Conservation (phyloP, 2,113 vertebrate genomes). For the Tyrannus savana region DNA sequence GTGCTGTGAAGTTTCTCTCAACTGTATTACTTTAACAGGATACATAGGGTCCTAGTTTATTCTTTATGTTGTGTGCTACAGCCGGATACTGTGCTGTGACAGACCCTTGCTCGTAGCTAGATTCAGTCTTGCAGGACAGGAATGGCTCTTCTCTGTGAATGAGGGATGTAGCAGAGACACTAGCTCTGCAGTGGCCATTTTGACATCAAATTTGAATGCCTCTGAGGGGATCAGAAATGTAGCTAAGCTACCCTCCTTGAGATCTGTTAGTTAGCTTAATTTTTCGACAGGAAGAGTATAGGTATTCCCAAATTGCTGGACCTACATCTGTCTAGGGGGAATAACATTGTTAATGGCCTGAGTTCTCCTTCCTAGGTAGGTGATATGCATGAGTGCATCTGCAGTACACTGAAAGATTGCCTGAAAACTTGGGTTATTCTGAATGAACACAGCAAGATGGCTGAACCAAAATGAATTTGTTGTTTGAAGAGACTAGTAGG, state of each 20-base stretch:
- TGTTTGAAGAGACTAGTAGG: not conserved
- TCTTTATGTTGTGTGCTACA: not conserved
- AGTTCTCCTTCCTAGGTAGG: not conserved
- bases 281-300: not conserved
- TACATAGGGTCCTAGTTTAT: not conserved
- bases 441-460: not conserved
- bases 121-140: not conserved
- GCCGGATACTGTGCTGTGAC: not conserved
- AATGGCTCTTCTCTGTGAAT: not conserved
- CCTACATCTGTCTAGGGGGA: not conserved
- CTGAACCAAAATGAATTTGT: not conserved
- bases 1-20: not conserved
- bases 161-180: not conserved
- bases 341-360: not conserved
- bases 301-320: not conserved
- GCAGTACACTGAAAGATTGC: not conserved
- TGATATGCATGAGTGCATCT: not conserved
- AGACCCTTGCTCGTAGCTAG: not conserved
- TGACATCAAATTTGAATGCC: not conserved
- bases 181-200: conserved; percentile 31
- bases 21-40: not conserved
- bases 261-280: not conserved
- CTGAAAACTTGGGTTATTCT: not conserved
- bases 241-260: not conserved
- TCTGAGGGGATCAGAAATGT: not conserved